These are phyloP conservation scores for Apis dorsata DNA, from an alignment of 1,140 invertebrate species.

Conservation along the genomic window DNA sequence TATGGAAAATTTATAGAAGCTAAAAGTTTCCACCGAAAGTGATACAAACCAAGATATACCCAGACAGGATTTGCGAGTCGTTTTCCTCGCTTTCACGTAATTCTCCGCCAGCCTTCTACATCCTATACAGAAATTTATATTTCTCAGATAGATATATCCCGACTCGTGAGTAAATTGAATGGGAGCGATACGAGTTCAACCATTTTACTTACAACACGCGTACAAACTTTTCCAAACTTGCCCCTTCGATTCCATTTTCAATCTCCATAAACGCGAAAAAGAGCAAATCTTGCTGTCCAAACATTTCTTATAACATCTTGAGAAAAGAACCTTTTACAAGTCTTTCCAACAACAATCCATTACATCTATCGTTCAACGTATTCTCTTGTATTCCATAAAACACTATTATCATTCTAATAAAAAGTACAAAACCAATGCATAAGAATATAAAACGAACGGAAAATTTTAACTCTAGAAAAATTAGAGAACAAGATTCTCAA, in stretches of 20 bases:
- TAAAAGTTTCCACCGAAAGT: background rate
- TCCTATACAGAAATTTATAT: conserved; percentile 19
- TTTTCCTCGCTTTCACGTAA: background rate
- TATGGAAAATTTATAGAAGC: background rate
- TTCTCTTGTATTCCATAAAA: too few relatives aligned
- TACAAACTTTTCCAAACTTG: background rate
- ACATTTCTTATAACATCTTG: too few relatives aligned
- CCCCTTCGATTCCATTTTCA: background rate
- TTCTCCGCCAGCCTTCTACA: background rate
- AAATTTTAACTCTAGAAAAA: too few relatives aligned
- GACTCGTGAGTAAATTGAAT: conserved; percentile 9
- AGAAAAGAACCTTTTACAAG: too few relatives aligned
- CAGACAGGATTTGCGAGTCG: background rate
- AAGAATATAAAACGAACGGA: too few relatives aligned
- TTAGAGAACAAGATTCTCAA: too few relatives aligned
- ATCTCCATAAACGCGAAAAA: background rate
- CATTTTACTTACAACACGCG: background rate
- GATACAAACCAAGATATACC: conserved; percentile 4
- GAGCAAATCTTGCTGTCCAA: background rate
- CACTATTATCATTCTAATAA: too few relatives aligned
- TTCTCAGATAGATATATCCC: background rate
- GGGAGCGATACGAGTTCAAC: background rate
- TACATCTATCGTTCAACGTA: too few relatives aligned
- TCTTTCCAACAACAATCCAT: too few relatives aligned
- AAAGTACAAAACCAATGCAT: too few relatives aligned